Conservation (phyloP, 2,797 vertebrate genomes). For the Sorex maritimensis region DNA sequence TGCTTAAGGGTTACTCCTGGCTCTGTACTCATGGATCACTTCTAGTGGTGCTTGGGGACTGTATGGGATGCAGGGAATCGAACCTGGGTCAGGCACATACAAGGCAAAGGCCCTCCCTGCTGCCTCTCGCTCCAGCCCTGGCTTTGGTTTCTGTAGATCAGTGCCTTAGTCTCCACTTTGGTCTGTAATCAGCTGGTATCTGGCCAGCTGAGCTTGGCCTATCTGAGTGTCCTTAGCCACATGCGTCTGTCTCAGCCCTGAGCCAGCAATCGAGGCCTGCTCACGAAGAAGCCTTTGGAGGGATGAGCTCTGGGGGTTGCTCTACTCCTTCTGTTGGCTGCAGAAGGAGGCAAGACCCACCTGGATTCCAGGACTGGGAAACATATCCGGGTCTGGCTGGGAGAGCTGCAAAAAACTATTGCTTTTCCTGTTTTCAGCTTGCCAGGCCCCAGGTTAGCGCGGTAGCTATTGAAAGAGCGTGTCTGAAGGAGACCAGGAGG, state of each 20-base stretch:
- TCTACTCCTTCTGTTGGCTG: background rate
- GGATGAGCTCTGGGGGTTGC: background rate
- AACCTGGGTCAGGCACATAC: no score
- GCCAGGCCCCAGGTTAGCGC: background rate
- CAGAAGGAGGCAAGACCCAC: background rate
- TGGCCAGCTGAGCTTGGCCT: background rate
- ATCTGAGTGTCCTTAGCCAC: background rate
- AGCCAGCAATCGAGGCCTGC: background rate
- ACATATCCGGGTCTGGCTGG: no score
- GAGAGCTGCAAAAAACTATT: background rate
- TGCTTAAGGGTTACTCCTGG: no score
- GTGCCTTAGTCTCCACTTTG: background rate
- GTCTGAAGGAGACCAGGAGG: background rate
- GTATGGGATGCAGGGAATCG: no score
- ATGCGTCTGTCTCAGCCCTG: background rate
- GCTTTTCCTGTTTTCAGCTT: no score
- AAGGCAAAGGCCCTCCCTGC: no score
- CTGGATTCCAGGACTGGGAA: background rate
- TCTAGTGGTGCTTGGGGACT: no score
- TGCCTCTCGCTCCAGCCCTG: background rate
- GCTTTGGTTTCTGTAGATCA: background rate
- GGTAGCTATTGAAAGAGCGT: conserved; percentile 40
- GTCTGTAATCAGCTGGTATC: background rate
- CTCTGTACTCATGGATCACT: no score
- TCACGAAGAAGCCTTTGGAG: background rate